phyloP scores from a whole-genome alignment of 2,797 vertebrate genomes.

The Trematomus bernacchii region DNA sequence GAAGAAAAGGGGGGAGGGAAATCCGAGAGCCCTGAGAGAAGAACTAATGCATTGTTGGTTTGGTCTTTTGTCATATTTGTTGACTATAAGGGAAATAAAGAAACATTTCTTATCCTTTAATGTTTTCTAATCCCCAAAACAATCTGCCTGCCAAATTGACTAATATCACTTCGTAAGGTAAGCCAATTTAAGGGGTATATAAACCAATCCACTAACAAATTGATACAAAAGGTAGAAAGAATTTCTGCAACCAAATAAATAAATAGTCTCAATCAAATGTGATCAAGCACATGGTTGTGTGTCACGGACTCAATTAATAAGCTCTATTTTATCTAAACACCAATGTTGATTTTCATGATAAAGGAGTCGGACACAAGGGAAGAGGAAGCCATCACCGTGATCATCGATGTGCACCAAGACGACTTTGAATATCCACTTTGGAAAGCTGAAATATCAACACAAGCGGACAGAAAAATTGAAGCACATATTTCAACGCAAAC shows the following conservation, averaged over 20 bases:
- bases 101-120: neutral
- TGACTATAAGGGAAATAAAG: neutral
- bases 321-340: constrained; percentile 40
- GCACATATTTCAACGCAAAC: constrained; percentile 54
- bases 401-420: neutral
- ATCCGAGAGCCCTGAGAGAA: neutral
- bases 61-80: constrained; percentile 18
- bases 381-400: neutral
- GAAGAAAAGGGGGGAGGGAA: neutral
- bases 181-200: neutral
- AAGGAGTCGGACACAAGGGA: constrained; percentile 53
- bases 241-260: neutral
- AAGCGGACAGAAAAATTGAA: constrained; percentile 22
- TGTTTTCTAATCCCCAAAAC: constrained; percentile 4
- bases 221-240: neutral
- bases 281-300: constrained; percentile 20
- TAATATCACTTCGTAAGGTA: neutral
- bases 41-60: neutral
- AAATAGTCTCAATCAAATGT: neutral
- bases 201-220: neutral
- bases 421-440: neutral
- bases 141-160: constrained; percentile 14
- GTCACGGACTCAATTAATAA: constrained; percentile 2
- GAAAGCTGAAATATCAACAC: constrained; percentile 40
- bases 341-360: constrained; percentile 65